Evolutionary conservation across 2,888 invertebrate genomes (phyloP).

Genomic region (Xestobium rufovillosum): DNA sequence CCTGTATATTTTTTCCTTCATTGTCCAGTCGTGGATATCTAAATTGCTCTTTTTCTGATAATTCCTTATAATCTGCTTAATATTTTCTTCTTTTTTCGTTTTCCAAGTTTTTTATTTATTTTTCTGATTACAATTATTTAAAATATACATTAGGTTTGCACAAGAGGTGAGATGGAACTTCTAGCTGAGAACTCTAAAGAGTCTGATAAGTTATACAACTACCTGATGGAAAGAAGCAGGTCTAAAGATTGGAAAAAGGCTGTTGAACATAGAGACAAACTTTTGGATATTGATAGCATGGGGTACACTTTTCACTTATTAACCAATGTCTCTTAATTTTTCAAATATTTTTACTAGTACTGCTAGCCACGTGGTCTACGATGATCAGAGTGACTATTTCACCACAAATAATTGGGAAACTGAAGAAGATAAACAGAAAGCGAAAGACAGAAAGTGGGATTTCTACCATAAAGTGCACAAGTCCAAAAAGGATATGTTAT

Average conservation of each 20-base stretch:
- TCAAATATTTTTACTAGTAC: not conserved
- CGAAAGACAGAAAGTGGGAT: constrained; percentile 11
- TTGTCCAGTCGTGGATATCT: too few relatives aligned
- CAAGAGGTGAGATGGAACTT: constrained; percentile 61
- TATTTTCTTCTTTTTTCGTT: too few relatives aligned
- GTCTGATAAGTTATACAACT: constrained; percentile 57
- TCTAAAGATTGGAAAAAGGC: constrained; percentile 62
- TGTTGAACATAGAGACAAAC: constrained; percentile 66
- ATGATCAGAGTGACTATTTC: constrained; percentile 94
- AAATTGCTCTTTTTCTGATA: too few relatives aligned
- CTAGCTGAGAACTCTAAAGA: constrained; percentile 60
- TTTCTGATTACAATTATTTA: too few relatives aligned
- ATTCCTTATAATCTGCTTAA: too few relatives aligned
- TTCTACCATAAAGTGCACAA: constrained; percentile 23
- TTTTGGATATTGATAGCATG: constrained; percentile 77
- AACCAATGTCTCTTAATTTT: not conserved
- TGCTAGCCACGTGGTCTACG: constrained; percentile 53
- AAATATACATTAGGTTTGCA: constrained; percentile 65
- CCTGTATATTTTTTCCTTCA: too few relatives aligned
- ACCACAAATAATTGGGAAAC: constrained; percentile 68
- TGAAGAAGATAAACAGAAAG: constrained; percentile 31
- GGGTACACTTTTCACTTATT: constrained; percentile 47
- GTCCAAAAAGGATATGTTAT: constrained; percentile 34
- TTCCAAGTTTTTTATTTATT: too few relatives aligned
- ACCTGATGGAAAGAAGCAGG: constrained; percentile 53